phyloP scores from a whole-genome alignment of 2,888 invertebrate genomes.

The Marronus borbonicus region DNA sequence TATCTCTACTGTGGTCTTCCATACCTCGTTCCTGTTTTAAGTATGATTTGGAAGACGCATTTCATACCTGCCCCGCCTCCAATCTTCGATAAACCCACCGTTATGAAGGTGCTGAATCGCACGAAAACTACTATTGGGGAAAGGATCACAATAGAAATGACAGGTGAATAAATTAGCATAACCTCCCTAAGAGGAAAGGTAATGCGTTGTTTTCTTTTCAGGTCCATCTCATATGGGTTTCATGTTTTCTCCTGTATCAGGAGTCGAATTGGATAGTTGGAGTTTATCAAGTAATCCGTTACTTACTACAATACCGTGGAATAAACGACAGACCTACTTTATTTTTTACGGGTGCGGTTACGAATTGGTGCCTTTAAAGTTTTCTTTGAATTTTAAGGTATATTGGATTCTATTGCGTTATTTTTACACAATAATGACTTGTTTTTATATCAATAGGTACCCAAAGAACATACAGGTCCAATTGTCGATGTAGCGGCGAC shows the following conservation, averaged over 20 bases:
- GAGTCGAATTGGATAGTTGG: constrained; percentile 74
- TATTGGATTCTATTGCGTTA: neutral
- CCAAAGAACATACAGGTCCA: constrained; percentile 67
- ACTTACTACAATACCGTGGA: constrained; percentile 73
- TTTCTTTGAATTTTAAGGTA: constrained; percentile 77
- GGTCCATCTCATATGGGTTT: constrained; percentile 81
- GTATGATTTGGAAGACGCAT: constrained; percentile 78
- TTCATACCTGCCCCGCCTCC: constrained; percentile 75
- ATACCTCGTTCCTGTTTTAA: constrained; percentile 82
- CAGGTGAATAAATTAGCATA: constrained; percentile 66
- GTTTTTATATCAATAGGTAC: constrained; percentile 65
- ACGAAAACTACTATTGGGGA: constrained; percentile 64
- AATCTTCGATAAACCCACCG: constrained; percentile 70
- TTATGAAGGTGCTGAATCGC: constrained; percentile 68
- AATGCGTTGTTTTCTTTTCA: constrained; percentile 61
- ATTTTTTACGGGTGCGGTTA: constrained; percentile 79
- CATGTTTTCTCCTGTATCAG: constrained; percentile 75
- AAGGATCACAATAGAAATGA: constrained; percentile 71
- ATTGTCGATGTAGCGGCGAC: constrained; percentile 75
- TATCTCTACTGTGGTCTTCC: constrained; percentile 86
- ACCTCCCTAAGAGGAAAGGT: neutral
- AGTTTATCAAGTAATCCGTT: constrained; percentile 74
- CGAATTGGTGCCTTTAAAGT: constrained; percentile 73
- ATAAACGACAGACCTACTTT: constrained; percentile 77
- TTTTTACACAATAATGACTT: neutral